A percentile compares a stretch with the other conserved stretches of the same genome.
These are phyloP conservation scores for Perizoma flavofasciatum DNA, from an alignment of 2,888 invertebrate genomes.

Conservation along the genomic window DNA sequence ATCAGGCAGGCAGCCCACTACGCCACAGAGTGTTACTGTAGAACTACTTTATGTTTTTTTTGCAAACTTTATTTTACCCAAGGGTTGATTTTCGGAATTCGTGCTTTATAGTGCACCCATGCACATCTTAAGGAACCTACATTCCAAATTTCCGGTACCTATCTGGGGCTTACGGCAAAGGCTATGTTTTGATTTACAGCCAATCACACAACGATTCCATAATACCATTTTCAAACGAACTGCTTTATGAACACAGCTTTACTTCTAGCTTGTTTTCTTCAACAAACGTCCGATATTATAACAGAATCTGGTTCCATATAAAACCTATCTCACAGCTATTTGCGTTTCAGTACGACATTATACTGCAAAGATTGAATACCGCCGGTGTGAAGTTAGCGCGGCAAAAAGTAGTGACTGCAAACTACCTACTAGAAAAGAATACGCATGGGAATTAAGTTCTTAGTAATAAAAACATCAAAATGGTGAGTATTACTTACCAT, in stretches of 20 bases:
- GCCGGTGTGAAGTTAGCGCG: not conserved
- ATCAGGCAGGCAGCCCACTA: too few species aligned
- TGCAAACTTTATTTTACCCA: too few species aligned
- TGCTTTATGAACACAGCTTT: conserved; percentile 45
- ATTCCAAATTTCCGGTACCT: too few species aligned
- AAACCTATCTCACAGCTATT: conserved; percentile 42
- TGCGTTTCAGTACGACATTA: conserved; percentile 36
- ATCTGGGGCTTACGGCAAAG: too few species aligned
- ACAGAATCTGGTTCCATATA: conserved; percentile 54
- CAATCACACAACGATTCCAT: too few species aligned
- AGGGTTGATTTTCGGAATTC: too few species aligned
- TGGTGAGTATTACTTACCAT: not conserved
- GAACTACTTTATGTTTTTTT: too few species aligned
- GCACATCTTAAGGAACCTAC: too few species aligned
- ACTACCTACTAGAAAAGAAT: not conserved
- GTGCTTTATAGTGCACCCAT: too few species aligned
- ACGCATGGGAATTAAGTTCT: not conserved
- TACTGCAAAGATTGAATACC: conserved; percentile 11
- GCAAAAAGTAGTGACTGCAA: not conserved
- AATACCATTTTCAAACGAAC: too few species aligned
- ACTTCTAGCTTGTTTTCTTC: conserved; percentile 52
- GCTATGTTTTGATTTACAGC: too few species aligned
- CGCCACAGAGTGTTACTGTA: too few species aligned
- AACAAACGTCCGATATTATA: conserved; percentile 35
- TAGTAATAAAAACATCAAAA: not conserved